These are phyloP conservation scores for Conus betulinus DNA, from an alignment of 1,140 invertebrate genomes.

Conservation along the genomic window DNA sequence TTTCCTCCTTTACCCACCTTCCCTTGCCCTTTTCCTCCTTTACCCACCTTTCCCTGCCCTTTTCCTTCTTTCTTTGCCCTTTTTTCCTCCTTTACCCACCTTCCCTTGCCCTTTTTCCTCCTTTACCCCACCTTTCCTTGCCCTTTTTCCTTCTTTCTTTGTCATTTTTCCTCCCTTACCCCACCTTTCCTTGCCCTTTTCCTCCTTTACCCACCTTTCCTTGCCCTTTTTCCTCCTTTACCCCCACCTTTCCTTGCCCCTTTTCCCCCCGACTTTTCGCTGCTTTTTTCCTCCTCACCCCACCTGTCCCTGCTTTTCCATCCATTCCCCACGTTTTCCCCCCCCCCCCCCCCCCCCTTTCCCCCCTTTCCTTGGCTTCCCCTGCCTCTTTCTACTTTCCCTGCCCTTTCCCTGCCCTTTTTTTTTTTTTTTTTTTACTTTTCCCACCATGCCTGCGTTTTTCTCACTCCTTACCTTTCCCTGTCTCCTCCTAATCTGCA, in stretches of 20 bases:
- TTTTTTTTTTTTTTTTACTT: not conserved
- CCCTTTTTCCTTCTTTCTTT: not conserved
- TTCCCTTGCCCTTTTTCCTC: too few relatives aligned
- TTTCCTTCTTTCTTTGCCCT: not conserved
- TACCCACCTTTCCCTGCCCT: too few relatives aligned
- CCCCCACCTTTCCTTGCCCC: not conserved
- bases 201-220: not conserved
- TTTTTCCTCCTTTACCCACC: not conserved
- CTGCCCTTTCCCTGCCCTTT: not conserved
- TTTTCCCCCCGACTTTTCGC: not conserved
- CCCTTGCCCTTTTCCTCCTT: too few relatives aligned
- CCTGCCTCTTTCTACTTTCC: not conserved
- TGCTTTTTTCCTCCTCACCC: not conserved
- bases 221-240: not conserved
- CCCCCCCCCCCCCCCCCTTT: not conserved
- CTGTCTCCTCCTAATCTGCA: too few relatives aligned
- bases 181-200: not conserved
- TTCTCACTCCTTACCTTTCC: not conserved
- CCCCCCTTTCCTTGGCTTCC: not conserved
- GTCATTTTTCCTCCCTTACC: not conserved
- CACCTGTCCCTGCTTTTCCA: not conserved
- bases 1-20: too few relatives aligned
- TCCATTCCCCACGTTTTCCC: not conserved
- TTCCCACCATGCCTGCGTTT: not conserved
- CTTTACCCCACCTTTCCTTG: too few relatives aligned